Conservation (phyloP, 2,888 invertebrate species). For the Andrena fulva region DNA sequence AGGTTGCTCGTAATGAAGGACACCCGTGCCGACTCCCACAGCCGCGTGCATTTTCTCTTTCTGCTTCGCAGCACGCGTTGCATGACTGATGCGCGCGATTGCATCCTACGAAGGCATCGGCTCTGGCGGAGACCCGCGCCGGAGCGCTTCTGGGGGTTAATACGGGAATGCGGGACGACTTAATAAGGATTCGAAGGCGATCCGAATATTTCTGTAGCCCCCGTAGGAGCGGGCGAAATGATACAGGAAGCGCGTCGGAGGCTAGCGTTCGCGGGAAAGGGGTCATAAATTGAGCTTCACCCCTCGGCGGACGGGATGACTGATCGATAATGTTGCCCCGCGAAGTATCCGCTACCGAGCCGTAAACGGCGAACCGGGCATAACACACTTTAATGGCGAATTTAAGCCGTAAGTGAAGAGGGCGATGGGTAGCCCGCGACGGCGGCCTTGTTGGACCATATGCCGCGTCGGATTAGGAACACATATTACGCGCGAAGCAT, state of each 20-base stretch:
- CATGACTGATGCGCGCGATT: background rate
- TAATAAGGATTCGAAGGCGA: slow-evolving; percentile 18
- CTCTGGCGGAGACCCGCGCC: background rate
- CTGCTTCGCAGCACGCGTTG: background rate
- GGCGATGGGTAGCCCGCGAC: slow-evolving; percentile 27
- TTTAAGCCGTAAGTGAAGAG: slow-evolving; percentile 51
- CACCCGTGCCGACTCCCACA: background rate
- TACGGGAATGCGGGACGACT: background rate
- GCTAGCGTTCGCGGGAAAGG: background rate
- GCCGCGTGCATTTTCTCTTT: slow-evolving; percentile 1
- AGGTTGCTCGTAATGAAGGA: slow-evolving; percentile 16
- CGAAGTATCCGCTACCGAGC: slow-evolving; percentile 54
- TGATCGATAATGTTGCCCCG: slow-evolving; percentile 65
- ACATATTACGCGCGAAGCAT: slow-evolving; percentile 72
- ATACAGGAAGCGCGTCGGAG: slow-evolving; percentile 32
- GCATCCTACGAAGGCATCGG: background rate
- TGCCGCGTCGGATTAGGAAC: slow-evolving; percentile 73
- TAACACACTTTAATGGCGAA: slow-evolving; percentile 64
- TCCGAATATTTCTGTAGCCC: slow-evolving; percentile 18
- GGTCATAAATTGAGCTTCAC: slow-evolving; percentile 43
- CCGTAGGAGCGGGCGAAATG: slow-evolving; percentile 26
- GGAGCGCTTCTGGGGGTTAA: background rate
- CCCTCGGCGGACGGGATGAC: slow-evolving; percentile 51
- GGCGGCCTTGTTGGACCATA: slow-evolving; percentile 71
- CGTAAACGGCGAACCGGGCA: slow-evolving; percentile 61